Percentiles rank a stretch among this genome's conserved stretches.
These are phyloP conservation scores for Bombus waltoni DNA, from an alignment of 1,140 invertebrate genomes.

Conservation along the genomic window DNA sequence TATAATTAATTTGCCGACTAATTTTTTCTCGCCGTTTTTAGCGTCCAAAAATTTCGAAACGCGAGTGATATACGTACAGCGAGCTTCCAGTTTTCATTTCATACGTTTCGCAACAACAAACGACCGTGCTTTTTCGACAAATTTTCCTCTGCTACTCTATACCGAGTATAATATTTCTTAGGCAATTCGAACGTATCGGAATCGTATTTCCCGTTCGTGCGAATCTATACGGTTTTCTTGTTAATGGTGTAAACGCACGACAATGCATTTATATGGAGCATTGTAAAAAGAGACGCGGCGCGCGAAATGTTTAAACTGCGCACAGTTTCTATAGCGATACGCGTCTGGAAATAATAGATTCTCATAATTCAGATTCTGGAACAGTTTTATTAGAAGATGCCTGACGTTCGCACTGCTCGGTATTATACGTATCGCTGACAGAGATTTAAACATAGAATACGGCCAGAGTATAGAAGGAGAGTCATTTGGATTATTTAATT, in stretches of 20 bases:
- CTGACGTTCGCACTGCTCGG: neutral
- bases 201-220: no score
- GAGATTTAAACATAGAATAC: neutral
- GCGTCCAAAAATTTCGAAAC: neutral
- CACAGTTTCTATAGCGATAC: no score
- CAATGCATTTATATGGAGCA: no score
- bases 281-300: no score
- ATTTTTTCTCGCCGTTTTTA: neutral
- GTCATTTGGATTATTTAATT: neutral
- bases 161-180: neutral
- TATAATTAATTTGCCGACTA: constrained; percentile 15
- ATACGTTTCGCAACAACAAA: neutral
- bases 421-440: neutral
- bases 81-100: neutral
- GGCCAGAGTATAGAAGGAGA: neutral
- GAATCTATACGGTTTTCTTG: no score
- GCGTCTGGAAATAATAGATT: no score
- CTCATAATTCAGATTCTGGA: no score
- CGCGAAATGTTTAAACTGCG: no score
- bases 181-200: neutral
- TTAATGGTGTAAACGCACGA: no score
- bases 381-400: no score
- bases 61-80: neutral
- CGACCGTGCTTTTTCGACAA: neutral
- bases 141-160: neutral